These are phyloP conservation scores for Cotesia glomerata DNA, from an alignment of 1,140 invertebrate species.

Conservation along the genomic window DNA sequence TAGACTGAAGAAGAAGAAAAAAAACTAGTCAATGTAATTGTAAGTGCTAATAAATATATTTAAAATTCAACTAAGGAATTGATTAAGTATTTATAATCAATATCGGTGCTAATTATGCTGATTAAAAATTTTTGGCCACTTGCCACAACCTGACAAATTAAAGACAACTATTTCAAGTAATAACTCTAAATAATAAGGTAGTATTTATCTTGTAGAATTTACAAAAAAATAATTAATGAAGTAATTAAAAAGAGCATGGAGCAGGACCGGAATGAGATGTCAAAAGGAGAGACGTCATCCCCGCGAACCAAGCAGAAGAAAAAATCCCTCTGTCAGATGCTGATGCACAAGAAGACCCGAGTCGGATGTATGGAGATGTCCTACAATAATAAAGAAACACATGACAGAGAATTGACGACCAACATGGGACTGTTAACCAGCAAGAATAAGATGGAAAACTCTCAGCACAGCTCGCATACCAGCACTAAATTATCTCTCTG, in stretches of 20 bases:
- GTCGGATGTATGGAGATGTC: conserved; percentile 56
- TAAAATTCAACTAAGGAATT: too few species aligned
- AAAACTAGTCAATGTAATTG: too few species aligned
- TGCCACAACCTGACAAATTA: background rate
- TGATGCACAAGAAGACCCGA: conserved; percentile 59
- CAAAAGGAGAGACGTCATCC: conserved; percentile 42
- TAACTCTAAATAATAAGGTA: background rate
- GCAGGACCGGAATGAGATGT: conserved; percentile 39
- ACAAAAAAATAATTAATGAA: background rate
- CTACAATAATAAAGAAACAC: conserved; percentile 45
- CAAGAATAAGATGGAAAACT: conserved; percentile 51
- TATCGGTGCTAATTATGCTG: too few species aligned
- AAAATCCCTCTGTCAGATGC: conserved; percentile 56
- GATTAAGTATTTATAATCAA: too few species aligned
- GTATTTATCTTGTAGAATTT: background rate
- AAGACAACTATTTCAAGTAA: background rate
- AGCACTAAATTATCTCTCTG: conserved; percentile 60
- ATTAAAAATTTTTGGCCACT: background rate
- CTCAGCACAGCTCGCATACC: conserved; percentile 55
- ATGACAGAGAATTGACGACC: background rate
- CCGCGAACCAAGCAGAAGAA: conserved; percentile 59
- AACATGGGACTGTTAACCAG: conserved; percentile 15
- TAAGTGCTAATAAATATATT: too few species aligned
- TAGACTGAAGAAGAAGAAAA: too few species aligned
- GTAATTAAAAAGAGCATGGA: conserved; percentile 44